Conservation (phyloP, 2,888 invertebrate species). For the Amphipyra tragopoginis region DNA sequence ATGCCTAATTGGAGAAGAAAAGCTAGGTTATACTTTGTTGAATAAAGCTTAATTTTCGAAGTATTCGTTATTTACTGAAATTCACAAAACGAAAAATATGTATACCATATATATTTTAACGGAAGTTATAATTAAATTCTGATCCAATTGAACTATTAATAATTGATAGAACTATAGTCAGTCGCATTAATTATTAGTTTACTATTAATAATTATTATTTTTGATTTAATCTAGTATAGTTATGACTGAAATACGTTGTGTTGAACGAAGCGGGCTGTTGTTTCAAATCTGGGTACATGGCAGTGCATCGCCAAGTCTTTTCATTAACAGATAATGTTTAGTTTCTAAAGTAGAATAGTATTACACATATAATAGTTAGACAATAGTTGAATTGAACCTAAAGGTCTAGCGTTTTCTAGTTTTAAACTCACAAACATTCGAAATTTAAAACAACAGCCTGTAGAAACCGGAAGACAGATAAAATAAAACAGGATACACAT, state of each 20-base stretch:
- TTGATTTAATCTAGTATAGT: constrained; percentile 13
- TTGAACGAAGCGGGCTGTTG: constrained; percentile 35
- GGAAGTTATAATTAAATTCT: too few species aligned
- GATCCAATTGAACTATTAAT: too few species aligned
- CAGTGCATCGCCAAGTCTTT: background rate
- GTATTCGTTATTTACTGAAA: too few species aligned
- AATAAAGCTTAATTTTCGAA: too few species aligned
- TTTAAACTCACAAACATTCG: constrained; percentile 17
- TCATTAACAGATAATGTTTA: background rate
- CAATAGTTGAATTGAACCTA: background rate
- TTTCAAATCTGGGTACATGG: constrained; percentile 12
- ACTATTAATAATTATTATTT: constrained; percentile 12
- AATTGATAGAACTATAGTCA: constrained; percentile 10
- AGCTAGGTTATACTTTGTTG: too few species aligned
- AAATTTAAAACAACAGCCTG: constrained; percentile 52
- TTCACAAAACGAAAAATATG: too few species aligned
- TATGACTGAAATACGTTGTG: constrained; percentile 32
- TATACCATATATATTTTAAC: too few species aligned
- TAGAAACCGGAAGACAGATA: constrained; percentile 44
- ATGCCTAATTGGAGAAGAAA: too few species aligned
- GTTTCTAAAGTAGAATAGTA: constrained; percentile 3
- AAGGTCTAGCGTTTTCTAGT: constrained; percentile 14
- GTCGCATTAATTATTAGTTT: constrained; percentile 4
- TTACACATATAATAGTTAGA: constrained; percentile 5
- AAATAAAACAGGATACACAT: constrained; percentile 53